These are phyloP conservation scores for Parnassius mnemosyne DNA, from an alignment of 2,888 invertebrate species.

Conservation along the genomic window DNA sequence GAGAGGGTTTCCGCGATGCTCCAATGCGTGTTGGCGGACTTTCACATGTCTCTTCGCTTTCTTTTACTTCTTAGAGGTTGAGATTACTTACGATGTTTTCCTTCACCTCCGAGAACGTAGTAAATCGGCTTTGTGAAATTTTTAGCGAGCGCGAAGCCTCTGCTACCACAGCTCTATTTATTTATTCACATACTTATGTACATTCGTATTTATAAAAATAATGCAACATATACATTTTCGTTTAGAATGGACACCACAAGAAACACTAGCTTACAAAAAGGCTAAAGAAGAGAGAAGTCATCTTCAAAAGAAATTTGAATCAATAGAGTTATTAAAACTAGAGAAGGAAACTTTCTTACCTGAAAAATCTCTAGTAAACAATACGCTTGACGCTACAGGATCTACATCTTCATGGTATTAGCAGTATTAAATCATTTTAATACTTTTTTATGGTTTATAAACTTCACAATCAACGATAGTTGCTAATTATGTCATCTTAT, in stretches of 20 bases:
- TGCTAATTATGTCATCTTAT: no score
- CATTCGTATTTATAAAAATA: background rate
- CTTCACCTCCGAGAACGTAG: no score
- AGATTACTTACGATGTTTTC: no score
- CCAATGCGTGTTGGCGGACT: no score
- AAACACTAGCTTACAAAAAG: slow-evolving; percentile 60
- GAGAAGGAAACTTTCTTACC: slow-evolving; percentile 41
- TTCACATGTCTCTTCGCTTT: no score
- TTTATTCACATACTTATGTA: background rate
- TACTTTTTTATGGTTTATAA: no score
- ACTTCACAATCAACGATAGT: no score
- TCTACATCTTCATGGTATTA: slow-evolving; percentile 52
- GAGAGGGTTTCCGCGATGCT: no score
- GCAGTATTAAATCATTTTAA: background rate
- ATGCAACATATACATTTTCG: slow-evolving; percentile 11
- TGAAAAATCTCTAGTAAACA: slow-evolving; percentile 49
- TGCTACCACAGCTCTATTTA: no score
- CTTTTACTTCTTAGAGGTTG: no score
- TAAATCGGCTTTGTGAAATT: no score
- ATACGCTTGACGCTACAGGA: slow-evolving; percentile 39
- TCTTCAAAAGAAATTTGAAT: slow-evolving; percentile 44
- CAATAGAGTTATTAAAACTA: slow-evolving; percentile 30
- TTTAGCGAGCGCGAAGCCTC: no score
- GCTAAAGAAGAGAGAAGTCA: slow-evolving; percentile 58
- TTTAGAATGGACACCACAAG: slow-evolving; percentile 68